phyloP scores from a whole-genome alignment of 2,113 vertebrate genomes.

The Callipepla squamata region DNA sequence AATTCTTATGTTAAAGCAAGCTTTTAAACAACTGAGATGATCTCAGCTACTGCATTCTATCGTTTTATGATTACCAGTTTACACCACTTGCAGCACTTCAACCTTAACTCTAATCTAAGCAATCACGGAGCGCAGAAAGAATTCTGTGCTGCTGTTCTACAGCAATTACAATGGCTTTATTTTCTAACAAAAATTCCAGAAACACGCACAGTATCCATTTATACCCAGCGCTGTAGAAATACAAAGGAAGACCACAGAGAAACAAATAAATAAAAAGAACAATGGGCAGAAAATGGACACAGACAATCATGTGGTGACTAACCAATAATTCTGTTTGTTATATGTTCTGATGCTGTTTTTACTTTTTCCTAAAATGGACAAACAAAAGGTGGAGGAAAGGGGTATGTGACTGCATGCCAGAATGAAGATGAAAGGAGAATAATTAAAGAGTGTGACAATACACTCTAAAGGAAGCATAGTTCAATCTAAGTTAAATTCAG shows the following conservation, averaged over 20 bases:
- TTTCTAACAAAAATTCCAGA: background rate
- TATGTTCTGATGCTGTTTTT: background rate
- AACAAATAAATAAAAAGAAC: background rate
- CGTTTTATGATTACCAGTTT: background rate
- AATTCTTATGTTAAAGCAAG: background rate
- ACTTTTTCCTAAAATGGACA: background rate
- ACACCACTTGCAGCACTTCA: background rate
- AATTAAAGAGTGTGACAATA: background rate
- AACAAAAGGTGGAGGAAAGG: background rate
- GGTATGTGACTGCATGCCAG: background rate
- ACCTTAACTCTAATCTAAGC: background rate
- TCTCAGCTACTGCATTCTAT: background rate
- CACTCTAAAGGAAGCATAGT: background rate
- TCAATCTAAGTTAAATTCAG: background rate
- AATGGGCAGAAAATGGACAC: background rate
- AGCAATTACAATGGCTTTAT: background rate
- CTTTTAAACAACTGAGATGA: background rate
- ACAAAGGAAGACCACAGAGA: background rate
- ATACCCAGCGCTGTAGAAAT: background rate
- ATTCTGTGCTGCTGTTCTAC: background rate
- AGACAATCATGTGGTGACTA: background rate
- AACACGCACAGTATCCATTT: background rate
- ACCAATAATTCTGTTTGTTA: background rate
- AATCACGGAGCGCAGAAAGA: background rate
- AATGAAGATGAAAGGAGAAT: background rate